Percentiles rank a stretch among this genome's conserved stretches.
phyloP scores from a whole-genome alignment of 2,888 invertebrate species.

The Thera obeliscata region DNA sequence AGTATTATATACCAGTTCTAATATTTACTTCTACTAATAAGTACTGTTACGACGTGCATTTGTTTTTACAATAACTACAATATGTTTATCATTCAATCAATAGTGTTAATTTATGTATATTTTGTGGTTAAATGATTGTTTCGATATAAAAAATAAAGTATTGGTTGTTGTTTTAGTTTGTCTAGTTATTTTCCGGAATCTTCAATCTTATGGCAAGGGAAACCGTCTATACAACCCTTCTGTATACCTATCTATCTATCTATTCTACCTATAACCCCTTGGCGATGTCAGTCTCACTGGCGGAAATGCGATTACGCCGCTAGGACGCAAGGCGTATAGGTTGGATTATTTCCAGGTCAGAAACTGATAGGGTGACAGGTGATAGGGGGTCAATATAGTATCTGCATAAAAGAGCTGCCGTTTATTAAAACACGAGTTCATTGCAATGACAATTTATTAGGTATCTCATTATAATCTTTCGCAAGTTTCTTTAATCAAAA shows the following conservation, averaged over 20 bases:
- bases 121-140: neutral
- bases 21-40: neutral
- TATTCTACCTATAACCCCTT: no score
- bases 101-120: neutral
- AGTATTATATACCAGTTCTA: conserved; percentile 21
- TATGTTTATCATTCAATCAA: neutral
- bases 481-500: conserved; percentile 45
- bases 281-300: no score
- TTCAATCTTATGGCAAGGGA: neutral
- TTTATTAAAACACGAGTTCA: conserved; percentile 38
- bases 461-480: conserved; percentile 49
- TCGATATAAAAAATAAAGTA: conserved; percentile 4
- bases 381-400: no score
- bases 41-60: neutral
- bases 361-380: no score
- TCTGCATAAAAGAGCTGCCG: no score
- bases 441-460: conserved; percentile 52
- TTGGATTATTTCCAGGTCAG: no score
- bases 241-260: no score
- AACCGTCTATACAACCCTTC: no score
- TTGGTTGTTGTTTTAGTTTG: neutral
- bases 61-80: neutral
- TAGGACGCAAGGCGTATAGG: no score
- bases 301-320: no score
- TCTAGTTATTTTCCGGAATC: neutral